These are phyloP conservation scores for Sylvietta virens DNA, from an alignment of 2,113 vertebrate species.

Conservation along the genomic window DNA sequence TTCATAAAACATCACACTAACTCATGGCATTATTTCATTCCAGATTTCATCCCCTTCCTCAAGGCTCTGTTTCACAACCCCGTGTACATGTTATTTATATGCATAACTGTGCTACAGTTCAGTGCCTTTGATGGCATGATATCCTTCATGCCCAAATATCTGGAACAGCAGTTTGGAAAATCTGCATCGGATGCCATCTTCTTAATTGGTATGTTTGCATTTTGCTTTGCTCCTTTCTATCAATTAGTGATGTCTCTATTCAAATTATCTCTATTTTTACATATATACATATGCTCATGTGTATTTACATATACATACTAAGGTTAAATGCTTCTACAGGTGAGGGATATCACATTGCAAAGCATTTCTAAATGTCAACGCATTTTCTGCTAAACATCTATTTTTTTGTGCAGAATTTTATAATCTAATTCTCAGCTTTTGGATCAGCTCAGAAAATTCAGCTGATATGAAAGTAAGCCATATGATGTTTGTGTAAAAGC, in stretches of 20 bases:
- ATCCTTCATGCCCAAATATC: conserved; percentile 90
- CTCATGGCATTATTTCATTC: background rate
- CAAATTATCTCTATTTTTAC: background rate
- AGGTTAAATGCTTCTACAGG: background rate
- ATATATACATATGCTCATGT: background rate
- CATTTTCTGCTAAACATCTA: background rate
- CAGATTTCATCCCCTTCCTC: conserved; percentile 86
- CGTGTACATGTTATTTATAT: conserved; percentile 83
- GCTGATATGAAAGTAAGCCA: background rate
- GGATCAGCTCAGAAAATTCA: background rate
- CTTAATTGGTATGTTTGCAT: conserved; percentile 79
- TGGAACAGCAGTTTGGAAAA: conserved; percentile 94
- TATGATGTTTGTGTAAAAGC: background rate
- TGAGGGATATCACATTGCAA: background rate
- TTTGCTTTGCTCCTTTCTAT: background rate
- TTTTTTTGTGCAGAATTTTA: background rate
- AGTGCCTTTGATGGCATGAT: conserved; percentile 81
- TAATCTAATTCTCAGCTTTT: background rate
- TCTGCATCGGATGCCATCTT: conserved; percentile 89
- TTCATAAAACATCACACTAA: background rate
- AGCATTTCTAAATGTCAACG: background rate
- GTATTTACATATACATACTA: background rate
- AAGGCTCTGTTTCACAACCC: conserved; percentile 79
- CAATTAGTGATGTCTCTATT: background rate
- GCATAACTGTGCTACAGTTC: conserved; percentile 80